Percentiles rank a stretch among this genome's conserved stretches.
phyloP scores from a whole-genome alignment of 2,888 invertebrate species.

The Cataglyphis cursor region DNA sequence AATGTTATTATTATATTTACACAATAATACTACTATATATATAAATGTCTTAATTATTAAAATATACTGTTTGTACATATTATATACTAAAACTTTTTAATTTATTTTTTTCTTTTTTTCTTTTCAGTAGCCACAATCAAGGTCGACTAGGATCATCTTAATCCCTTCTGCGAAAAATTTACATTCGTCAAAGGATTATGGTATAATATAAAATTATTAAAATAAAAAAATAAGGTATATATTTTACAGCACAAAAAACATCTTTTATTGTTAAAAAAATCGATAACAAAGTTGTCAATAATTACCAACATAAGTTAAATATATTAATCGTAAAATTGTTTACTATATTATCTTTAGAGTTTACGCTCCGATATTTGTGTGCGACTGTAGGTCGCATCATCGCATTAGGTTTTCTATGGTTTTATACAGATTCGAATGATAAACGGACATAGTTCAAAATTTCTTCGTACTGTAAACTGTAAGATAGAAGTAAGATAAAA shows the following conservation, averaged over 20 bases:
- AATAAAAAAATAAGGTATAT: not conserved
- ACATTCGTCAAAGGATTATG: not conserved
- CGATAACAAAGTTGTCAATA: not conserved
- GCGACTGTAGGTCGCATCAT: not conserved
- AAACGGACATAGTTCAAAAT: not conserved
- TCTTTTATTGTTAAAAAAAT: not conserved
- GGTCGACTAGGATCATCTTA: not conserved
- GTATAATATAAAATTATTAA: not conserved
- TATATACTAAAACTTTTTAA: too few species aligned
- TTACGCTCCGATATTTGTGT: not conserved
- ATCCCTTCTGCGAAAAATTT: not conserved
- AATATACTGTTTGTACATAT: too few species aligned
- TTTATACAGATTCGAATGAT: not conserved
- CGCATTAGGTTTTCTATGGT: not conserved
- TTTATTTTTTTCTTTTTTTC: not conserved
- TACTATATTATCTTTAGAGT: too few species aligned
- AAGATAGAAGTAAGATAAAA: not conserved
- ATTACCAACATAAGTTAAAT: not conserved
- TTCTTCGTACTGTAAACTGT: not conserved
- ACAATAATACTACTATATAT: too few species aligned
- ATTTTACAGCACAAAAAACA: not conserved
- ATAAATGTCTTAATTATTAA: too few species aligned
- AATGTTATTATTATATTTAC: too few species aligned
- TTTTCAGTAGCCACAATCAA: not conserved
- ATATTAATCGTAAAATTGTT: too few species aligned